These are phyloP conservation scores for Eupithecia exiguata DNA, from an alignment of 2,888 invertebrate genomes.

Conservation along the genomic window DNA sequence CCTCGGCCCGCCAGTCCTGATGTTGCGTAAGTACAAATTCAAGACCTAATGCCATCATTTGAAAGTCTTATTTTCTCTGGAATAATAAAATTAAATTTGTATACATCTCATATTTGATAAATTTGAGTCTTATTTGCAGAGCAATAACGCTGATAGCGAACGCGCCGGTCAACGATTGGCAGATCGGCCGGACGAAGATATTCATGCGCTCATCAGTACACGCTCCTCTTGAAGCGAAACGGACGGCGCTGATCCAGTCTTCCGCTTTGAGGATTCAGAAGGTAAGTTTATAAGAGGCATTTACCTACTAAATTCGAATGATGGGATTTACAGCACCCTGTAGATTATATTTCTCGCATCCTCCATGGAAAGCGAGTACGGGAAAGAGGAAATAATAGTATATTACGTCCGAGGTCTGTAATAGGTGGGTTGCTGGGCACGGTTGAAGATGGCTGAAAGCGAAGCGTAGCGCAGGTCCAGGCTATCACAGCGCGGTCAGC, in stretches of 20 bases:
- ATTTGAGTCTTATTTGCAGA: conserved; percentile 51
- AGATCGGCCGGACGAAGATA: conserved; percentile 93
- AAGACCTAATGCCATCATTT: background rate
- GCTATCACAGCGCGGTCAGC: no score
- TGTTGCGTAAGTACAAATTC: conserved; percentile 60
- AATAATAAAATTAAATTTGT: no score
- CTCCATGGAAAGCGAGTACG: no score
- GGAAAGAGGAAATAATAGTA: no score
- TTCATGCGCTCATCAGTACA: conserved; percentile 92
- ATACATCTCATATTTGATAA: background rate
- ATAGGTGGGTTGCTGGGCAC: no score
- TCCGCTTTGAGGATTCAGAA: conserved; percentile 91
- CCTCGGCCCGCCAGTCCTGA: conserved; percentile 68
- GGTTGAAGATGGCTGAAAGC: no score
- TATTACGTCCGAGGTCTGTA: no score
- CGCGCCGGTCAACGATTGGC: conserved; percentile 91
- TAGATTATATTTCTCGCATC: no score
- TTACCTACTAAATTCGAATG: background rate
- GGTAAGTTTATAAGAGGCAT: conserved; percentile 50
- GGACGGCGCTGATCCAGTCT: conserved; percentile 87
- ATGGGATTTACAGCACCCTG: no score
- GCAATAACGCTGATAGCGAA: conserved; percentile 85
- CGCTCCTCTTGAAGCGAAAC: conserved; percentile 91
- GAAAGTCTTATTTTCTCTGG: background rate
- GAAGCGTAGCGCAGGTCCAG: no score